Conservation (phyloP, 2,888 invertebrate species). For the Cantharis rustica region DNA sequence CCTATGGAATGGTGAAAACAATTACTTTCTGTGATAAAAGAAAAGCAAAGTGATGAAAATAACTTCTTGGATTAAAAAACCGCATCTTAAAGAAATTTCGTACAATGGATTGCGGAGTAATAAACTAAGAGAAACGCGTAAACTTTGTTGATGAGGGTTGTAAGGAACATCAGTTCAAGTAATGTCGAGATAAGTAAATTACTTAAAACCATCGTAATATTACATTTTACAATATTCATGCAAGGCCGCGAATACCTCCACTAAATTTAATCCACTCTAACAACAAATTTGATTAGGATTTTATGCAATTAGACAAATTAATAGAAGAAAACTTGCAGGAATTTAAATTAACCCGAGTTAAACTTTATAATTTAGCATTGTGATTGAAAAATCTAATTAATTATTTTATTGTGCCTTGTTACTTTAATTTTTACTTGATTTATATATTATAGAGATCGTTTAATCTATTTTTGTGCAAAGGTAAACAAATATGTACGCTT, state of each 20-base stretch:
- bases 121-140: not conserved
- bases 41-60: not conserved
- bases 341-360: not conserved
- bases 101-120: not conserved
- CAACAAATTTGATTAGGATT: not conserved
- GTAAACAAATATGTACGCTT: not conserved
- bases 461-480: not conserved
- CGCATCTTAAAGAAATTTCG: not conserved
- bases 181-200: not conserved
- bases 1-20: not conserved
- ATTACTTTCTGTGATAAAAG: not conserved
- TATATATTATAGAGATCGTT: no score
- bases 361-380: not conserved
- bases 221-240: not conserved
- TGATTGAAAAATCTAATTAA: not conserved
- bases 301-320: not conserved
- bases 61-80: not conserved
- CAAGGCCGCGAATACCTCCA: not conserved
- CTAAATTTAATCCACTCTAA: not conserved
- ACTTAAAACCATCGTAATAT: not conserved
- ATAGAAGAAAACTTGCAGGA: not conserved
- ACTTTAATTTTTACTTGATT: not conserved
- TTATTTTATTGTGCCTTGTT: not conserved
- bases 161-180: not conserved
- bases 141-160: not conserved